Percentiles rank a stretch among this genome's conserved stretches.
Conservation (phyloP, 2,113 vertebrate genomes). For the Microcebus griseorufus region DNA sequence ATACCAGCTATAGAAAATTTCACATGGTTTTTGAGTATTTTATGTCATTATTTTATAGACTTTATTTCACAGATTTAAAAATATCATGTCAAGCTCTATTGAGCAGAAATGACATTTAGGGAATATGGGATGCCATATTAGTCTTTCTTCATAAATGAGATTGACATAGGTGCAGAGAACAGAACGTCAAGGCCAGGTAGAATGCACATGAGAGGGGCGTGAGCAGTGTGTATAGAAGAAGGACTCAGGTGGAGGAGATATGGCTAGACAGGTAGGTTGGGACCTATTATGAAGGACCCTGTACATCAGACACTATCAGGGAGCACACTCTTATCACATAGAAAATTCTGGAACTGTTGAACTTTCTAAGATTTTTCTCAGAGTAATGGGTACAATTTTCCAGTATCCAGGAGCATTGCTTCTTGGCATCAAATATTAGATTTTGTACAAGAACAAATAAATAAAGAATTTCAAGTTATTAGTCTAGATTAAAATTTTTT, state of each 20-base stretch:
- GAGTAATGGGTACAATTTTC: background rate
- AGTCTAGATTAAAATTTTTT: background rate
- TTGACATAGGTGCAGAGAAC: background rate
- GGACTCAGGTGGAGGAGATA: accelerated
- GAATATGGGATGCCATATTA: background rate
- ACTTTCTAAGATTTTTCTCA: background rate
- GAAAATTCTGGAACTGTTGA: background rate
- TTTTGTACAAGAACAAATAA: background rate
- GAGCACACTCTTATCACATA: accelerated
- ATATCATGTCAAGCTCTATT: background rate
- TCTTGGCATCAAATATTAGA: background rate
- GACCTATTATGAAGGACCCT: accelerated
- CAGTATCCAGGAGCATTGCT: background rate
- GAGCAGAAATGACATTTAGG: background rate
- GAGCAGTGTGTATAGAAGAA: accelerated
- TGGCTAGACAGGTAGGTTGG: background rate
- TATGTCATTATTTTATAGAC: background rate
- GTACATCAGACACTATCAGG: accelerated
- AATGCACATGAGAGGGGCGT: too few relatives aligned
- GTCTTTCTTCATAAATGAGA: background rate
- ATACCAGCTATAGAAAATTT: background rate
- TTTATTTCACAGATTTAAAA: background rate
- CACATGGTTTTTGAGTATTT: background rate
- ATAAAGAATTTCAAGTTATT: background rate
- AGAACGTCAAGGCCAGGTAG: background rate